Evolutionary conservation across 2,888 invertebrate species (phyloP).

Genomic region (Trachelus troglodyta): DNA sequence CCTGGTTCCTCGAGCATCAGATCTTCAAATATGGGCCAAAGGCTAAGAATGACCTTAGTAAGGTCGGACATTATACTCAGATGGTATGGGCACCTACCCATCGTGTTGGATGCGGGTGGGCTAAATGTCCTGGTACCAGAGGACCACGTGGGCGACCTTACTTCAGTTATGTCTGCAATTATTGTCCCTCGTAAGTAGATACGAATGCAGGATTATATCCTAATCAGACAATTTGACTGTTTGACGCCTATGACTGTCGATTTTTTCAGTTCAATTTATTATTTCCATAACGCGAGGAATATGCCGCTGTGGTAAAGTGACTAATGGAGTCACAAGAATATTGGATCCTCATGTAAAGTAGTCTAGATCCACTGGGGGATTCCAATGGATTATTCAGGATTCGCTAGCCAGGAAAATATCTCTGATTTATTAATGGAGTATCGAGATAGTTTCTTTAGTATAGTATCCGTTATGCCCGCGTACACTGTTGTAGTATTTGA

Average conservation of each 20-base stretch:
- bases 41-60: slow-evolving; percentile 70
- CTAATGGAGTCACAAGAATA: not conserved
- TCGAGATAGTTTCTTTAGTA: not conserved
- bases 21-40: slow-evolving; percentile 78
- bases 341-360: not conserved
- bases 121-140: slow-evolving; percentile 72
- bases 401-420: not conserved
- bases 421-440: not conserved
- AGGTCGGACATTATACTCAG: slow-evolving; percentile 84
- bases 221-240: slow-evolving; percentile 23
- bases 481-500: not conserved
- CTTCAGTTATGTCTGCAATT: slow-evolving; percentile 86
- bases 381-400: not conserved
- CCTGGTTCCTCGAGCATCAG: slow-evolving; percentile 81
- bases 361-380: not conserved
- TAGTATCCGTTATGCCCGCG: not conserved
- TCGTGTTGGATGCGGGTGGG: slow-evolving; percentile 81
- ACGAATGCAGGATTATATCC: not conserved
- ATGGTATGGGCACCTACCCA: slow-evolving; percentile 85
- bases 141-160: slow-evolving; percentile 73
- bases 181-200: slow-evolving; percentile 81
- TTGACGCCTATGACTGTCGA: not conserved
- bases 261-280: not conserved
- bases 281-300: not conserved
- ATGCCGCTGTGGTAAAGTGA: not conserved